Evolutionary conservation across 2,888 invertebrate species (phyloP).

Genomic region (Ctenicera cuprea): DNA sequence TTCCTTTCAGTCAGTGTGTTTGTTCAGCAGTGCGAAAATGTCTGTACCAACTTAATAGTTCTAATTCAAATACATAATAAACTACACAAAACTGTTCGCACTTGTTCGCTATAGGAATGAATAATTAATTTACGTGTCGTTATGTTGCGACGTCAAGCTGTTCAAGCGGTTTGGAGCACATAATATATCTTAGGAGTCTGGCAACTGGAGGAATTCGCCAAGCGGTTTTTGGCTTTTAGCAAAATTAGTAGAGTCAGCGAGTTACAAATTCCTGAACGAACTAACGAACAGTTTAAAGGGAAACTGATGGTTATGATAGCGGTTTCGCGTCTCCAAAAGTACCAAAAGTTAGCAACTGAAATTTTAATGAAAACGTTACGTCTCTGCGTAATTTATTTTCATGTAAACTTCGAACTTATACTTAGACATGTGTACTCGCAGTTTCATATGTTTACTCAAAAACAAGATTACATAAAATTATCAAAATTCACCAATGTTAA

Average conservation of each 20-base stretch:
- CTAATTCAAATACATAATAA: conserved; percentile 3
- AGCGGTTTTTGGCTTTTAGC: conserved; percentile 44
- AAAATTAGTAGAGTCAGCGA: conserved; percentile 41
- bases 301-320: conserved; percentile 48
- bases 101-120: conserved; percentile 4
- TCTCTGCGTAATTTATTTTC: conserved; percentile 7
- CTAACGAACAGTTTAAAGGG: conserved; percentile 41
- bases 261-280: conserved; percentile 44
- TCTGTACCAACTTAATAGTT: neutral
- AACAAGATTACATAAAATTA: neutral
- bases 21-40: neutral
- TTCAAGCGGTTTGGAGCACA: conserved; percentile 36
- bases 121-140: conserved; percentile 42
- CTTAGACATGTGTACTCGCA: neutral
- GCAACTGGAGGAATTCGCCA: conserved; percentile 29
- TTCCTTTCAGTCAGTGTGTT: conserved; percentile 2
- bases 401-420: neutral
- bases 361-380: conserved; percentile 40
- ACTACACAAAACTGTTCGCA: conserved; percentile 26
- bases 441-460: neutral
- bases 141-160: conserved; percentile 31
- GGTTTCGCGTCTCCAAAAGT: conserved; percentile 33
- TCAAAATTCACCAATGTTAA: too few relatives aligned
- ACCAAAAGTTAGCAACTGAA: conserved; percentile 36
- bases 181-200: conserved; percentile 28